Evolutionary conservation across 2,888 invertebrate species (phyloP).

Genomic region (Sicus ferrugineus): DNA sequence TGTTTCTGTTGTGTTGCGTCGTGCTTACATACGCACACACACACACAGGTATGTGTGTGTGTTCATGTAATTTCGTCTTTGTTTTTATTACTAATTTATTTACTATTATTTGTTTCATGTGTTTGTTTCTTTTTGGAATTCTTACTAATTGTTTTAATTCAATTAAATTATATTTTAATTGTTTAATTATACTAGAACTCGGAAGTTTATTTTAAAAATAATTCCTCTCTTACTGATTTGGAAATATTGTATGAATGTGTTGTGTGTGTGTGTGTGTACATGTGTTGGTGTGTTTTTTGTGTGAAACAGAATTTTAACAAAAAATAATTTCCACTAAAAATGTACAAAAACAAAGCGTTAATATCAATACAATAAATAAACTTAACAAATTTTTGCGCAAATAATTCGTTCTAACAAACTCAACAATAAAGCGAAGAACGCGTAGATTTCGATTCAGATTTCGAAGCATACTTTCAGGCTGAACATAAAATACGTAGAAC

Average conservation of each 20-base stretch:
- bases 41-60: not conserved
- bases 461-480: slow-evolving; percentile 19
- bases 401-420: not conserved
- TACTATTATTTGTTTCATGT: not conserved
- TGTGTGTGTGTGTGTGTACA: not conserved
- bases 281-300: not conserved
- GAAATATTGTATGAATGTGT: not conserved
- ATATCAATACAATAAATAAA: not conserved
- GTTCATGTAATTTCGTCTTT: not conserved
- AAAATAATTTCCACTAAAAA: not conserved
- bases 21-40: not conserved
- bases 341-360: not conserved
- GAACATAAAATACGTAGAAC: not conserved
- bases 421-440: not conserved
- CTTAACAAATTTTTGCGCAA: not conserved
- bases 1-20: not conserved
- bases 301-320: slow-evolving; percentile 5
- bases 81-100: slow-evolving; percentile 4
- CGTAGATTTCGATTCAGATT: not conserved
- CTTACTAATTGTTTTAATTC: not conserved
- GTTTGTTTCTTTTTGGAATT: not conserved
- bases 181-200: not conserved
- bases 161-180: not conserved
- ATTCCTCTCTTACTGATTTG: not conserved
- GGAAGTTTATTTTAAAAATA: not conserved